Conservation (phyloP, 1,140 invertebrate genomes). For the fruit fly (Drosophila melanogaster) region Release_6_plus_ISO1_MT NC_004354.4:17552501-17553000, state of each 20-base stretch:
- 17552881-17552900: no score
- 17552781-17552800: not conserved
- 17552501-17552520: conserved; percentile 72
- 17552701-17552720: no score
- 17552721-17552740: not conserved
- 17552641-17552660: conserved; percentile 21
- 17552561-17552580: conserved; percentile 2
- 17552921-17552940: no score
- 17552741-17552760: not conserved
- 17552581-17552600: not conserved
- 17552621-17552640: conserved; percentile 16
- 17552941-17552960: no score
- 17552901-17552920: no score
- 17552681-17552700: conserved; percentile 1
- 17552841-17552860: no score
- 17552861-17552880: no score
- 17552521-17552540: conserved; percentile 48
- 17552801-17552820: not conserved
- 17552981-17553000: not conserved
- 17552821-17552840: no score
- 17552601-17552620: not conserved
- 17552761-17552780: not conserved
- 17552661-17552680: conserved; percentile 12
- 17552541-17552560: conserved; percentile 24
- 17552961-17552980: no score